Evolutionary conservation across 1,140 invertebrate species (phyloP).

Genomic region (Drosophila burlai): DNA sequence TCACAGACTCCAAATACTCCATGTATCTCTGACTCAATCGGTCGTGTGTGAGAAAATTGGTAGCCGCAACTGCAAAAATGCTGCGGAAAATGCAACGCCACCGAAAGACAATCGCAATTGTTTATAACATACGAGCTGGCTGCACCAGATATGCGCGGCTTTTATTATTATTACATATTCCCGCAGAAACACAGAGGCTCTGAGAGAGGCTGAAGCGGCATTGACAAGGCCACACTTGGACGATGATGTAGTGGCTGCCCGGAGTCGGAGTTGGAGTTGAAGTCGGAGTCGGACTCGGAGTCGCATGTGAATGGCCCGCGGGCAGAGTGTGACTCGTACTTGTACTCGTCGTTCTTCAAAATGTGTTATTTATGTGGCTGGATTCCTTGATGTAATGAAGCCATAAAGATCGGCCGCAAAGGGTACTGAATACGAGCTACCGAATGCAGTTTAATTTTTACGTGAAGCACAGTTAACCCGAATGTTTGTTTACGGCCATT

Average conservation of each 20-base stretch:
- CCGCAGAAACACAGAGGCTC: constrained; percentile 6
- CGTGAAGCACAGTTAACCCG: constrained; percentile 12
- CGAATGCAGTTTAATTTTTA: constrained; percentile 14
- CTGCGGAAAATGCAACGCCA: constrained; percentile 35
- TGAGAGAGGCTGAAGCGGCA: constrained; percentile 52
- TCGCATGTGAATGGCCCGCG: constrained; percentile 31
- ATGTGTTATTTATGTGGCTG: constrained; percentile 47
- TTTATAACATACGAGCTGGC: constrained; percentile 36
- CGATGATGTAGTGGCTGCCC: constrained; percentile 38
- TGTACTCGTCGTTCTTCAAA: constrained; percentile 26
- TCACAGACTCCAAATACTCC: constrained; percentile 22
- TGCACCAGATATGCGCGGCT: constrained; percentile 75
- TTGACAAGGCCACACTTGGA: constrained; percentile 72
- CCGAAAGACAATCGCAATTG: constrained; percentile 71
- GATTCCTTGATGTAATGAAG: constrained; percentile 52
- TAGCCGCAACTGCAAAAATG: constrained; percentile 32
- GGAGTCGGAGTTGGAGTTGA: background rate
- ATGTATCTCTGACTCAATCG: constrained; percentile 52
- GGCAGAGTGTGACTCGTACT: constrained; percentile 27
- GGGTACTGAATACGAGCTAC: constrained; percentile 10
- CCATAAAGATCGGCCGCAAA: constrained; percentile 15
- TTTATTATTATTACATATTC: constrained; percentile 72
- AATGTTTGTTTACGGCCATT: constrained; percentile 10
- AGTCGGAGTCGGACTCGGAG: background rate
- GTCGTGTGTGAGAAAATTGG: constrained; percentile 61